Percentiles rank a stretch among this genome's conserved stretches.
These are phyloP conservation scores for Poeciliopsis turneri DNA, from an alignment of 2,797 vertebrate genomes.

Conservation along the genomic window DNA sequence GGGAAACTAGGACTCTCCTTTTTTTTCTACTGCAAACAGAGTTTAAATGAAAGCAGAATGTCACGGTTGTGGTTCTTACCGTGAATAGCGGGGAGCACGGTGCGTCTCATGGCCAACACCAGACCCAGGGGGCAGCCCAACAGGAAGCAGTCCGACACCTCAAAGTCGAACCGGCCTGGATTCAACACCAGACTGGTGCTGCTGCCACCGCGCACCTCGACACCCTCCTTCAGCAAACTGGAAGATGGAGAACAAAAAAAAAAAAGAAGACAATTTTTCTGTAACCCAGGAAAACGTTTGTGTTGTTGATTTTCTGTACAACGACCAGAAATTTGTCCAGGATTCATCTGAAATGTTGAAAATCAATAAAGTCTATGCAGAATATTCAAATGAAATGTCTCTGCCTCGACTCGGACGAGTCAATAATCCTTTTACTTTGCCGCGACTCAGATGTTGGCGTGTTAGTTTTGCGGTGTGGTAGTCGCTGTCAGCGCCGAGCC, in stretches of 20 bases:
- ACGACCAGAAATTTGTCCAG: not conserved
- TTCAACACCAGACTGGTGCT: conserved; percentile 83
- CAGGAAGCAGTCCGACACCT: conserved; percentile 96
- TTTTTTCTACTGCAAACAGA: not conserved
- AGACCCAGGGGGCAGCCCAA: conserved; percentile 94
- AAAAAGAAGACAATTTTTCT: not conserved
- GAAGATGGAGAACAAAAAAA: not conserved
- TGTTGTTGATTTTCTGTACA: not conserved
- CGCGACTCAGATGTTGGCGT: conserved; percentile 13
- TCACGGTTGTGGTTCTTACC: conserved; percentile 75
- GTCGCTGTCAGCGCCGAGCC: conserved; percentile 17
- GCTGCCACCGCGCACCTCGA: conserved; percentile 78
- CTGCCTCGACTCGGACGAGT: conserved; percentile 17
- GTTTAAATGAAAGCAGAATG: not conserved
- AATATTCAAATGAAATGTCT: conserved; percentile 11
- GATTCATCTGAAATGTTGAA: conserved; percentile 3
- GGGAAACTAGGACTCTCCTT: not conserved
- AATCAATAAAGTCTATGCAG: conserved; percentile 8
- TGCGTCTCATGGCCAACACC: conserved; percentile 96
- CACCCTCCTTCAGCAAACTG: conserved; percentile 88
- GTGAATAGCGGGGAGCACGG: conserved; percentile 90
- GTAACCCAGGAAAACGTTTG: not conserved
- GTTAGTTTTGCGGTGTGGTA: conserved; percentile 35
- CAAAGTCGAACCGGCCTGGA: conserved; percentile 92
- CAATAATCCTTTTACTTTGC: conserved; percentile 30